These are phyloP conservation scores for Andricus quercusramuli DNA, from an alignment of 2,888 invertebrate species.

Conservation along the genomic window DNA sequence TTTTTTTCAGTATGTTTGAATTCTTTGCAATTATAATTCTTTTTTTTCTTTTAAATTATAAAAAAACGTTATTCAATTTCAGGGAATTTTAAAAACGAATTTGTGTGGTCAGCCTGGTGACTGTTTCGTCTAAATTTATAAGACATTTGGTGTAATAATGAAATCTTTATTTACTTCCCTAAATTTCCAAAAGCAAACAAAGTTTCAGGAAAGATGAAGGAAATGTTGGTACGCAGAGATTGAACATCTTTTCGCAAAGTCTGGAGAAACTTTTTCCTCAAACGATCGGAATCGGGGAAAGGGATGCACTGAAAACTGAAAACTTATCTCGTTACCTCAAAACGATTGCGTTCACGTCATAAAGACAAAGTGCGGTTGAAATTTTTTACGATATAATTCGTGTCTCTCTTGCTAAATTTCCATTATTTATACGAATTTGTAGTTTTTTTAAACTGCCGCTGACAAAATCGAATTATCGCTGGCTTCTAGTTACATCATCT, in stretches of 20 bases:
- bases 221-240: conserved; percentile 1
- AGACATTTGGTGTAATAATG: too few relatives aligned
- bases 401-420: not conserved
- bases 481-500: too few relatives aligned
- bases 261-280: not conserved
- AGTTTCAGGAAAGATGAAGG: conserved; percentile 1
- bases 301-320: conserved; percentile 1
- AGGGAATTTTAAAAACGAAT: too few relatives aligned
- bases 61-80: too few relatives aligned
- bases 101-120: too few relatives aligned
- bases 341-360: conserved; percentile 16
- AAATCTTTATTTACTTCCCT: not conserved
- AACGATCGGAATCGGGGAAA: conserved; percentile 9
- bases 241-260: conserved; percentile 10
- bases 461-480: too few relatives aligned
- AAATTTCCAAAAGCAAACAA: not conserved
- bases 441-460: not conserved
- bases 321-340: conserved; percentile 27
- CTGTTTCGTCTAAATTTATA: too few relatives aligned
- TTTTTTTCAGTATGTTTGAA: too few relatives aligned
- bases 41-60: too few relatives aligned
- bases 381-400: not conserved
- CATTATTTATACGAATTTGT: not conserved
- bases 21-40: too few relatives aligned
- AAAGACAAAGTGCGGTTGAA: not conserved